Conservation (phyloP, 1,140 invertebrate species). For the Drosophila saltans region DNA sequence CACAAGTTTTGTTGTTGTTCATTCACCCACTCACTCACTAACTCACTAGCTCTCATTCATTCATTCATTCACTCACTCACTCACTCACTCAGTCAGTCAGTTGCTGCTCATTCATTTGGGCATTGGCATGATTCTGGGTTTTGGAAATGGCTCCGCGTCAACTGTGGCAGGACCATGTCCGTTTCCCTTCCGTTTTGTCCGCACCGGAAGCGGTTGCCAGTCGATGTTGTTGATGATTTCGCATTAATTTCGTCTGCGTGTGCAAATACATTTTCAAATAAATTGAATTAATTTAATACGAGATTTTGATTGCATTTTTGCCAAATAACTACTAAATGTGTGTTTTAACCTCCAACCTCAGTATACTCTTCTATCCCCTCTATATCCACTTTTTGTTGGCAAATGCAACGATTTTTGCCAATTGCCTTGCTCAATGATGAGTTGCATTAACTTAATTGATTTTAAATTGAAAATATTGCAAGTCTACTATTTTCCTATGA, state of each 20-base stretch:
- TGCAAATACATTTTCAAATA: conserved; percentile 78
- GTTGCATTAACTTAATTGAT: conserved; percentile 74
- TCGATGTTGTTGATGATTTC: conserved; percentile 53
- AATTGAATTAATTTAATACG: conserved; percentile 78
- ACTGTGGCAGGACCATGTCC: conserved; percentile 66
- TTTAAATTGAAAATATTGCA: conserved; percentile 67
- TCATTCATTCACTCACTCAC: conserved; percentile 28
- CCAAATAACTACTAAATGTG: conserved; percentile 28
- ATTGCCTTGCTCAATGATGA: conserved; percentile 38
- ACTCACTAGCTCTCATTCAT: conserved; percentile 34
- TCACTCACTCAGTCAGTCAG: conserved; percentile 35
- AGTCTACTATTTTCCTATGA: conserved; percentile 44
- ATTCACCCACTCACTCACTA: conserved; percentile 35
- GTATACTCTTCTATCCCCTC: background rate
- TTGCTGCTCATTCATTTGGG: conserved; percentile 60
- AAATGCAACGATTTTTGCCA: conserved; percentile 47
- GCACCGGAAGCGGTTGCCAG: conserved; percentile 53
- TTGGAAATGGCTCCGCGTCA: conserved; percentile 31
- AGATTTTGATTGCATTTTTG: conserved; percentile 68
- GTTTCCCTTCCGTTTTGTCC: conserved; percentile 50
- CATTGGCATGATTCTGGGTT: conserved; percentile 19
- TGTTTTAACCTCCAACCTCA: background rate
- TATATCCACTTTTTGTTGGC: background rate
- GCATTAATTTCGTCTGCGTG: conserved; percentile 77
- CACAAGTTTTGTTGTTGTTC: conserved; percentile 55